phyloP scores from a whole-genome alignment of 2,888 invertebrate species.

The Malthinus seriepunctatus region DNA sequence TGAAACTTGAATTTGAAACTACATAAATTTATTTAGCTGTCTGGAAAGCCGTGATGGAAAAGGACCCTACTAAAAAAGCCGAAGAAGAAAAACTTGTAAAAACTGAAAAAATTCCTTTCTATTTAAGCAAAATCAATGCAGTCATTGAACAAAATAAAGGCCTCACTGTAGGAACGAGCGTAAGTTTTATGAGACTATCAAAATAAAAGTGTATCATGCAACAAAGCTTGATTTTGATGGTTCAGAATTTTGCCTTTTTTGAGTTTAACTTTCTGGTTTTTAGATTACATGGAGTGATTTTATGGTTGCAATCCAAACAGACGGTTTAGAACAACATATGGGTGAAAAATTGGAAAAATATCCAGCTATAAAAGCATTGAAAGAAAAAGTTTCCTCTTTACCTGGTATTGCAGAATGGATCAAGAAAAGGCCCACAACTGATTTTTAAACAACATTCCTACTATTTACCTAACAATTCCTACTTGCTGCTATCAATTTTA shows the following conservation, averaged over 20 bases:
- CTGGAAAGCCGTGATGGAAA: neutral
- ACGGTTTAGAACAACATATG: conserved; percentile 65
- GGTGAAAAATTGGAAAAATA: conserved; percentile 61
- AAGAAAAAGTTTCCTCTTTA: conserved; percentile 58
- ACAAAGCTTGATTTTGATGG: neutral
- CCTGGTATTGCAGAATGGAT: conserved; percentile 67
- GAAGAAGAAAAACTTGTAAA: neutral
- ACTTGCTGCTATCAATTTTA: too few species aligned
- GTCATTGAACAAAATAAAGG: neutral
- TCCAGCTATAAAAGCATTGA: conserved; percentile 59
- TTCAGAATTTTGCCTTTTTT: neutral
- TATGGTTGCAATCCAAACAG: conserved; percentile 51
- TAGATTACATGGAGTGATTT: conserved; percentile 1
- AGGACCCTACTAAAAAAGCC: neutral
- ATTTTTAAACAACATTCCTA: conserved; percentile 30
- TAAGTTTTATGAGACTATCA: neutral
- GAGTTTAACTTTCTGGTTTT: neutral
- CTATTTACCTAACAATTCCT: too few species aligned
- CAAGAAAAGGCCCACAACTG: conserved; percentile 58
- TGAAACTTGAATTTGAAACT: neutral
- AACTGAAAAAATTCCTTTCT: neutral
- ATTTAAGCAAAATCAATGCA: neutral
- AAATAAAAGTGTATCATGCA: too few species aligned
- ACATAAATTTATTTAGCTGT: neutral
- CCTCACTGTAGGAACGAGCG: neutral